phyloP scores from a whole-genome alignment of 2,113 vertebrate species.

The Epinephelus fuscoguttatus region DNA sequence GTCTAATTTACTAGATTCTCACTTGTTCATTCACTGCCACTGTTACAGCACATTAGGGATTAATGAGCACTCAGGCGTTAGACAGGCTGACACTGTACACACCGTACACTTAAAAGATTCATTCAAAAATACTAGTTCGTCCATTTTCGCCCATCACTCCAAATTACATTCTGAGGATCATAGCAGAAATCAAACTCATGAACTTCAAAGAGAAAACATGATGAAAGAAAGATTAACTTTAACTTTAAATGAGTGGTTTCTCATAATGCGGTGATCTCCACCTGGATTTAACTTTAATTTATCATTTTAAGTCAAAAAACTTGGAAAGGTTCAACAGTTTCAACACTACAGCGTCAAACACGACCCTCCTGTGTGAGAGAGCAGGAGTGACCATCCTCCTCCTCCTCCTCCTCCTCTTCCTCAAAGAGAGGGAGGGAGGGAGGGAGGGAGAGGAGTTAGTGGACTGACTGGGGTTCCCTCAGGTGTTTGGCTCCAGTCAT shows the following conservation, averaged over 20 bases:
- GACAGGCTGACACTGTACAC: too few relatives aligned
- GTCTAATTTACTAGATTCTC: too few relatives aligned
- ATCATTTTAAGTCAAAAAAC: background rate
- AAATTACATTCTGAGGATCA: constrained; percentile 28
- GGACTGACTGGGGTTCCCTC: constrained; percentile 39
- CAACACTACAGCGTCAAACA: background rate
- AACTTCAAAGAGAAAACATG: constrained; percentile 47
- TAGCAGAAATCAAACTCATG: constrained; percentile 55
- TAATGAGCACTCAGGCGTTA: too few relatives aligned
- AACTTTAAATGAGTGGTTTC: constrained; percentile 1
- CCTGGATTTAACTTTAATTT: background rate
- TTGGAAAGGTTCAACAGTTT: background rate
- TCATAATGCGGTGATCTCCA: background rate
- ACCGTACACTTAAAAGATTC: too few relatives aligned
- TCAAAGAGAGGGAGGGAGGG: constrained; percentile 17
- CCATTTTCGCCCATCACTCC: too few relatives aligned
- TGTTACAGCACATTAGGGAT: too few relatives aligned
- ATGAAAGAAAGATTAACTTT: constrained; percentile 22
- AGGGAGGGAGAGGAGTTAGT: constrained; percentile 25
- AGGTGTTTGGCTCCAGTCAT: constrained; percentile 84
- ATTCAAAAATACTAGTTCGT: too few relatives aligned
- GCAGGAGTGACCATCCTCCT: background rate
- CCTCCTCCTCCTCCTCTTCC: too few relatives aligned
- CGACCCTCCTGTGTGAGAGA: constrained; percentile 1
- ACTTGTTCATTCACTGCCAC: too few relatives aligned